Base-by-base conservation (phyloP, 2,797 vertebrate species). In the Sebastes taczanowskii region DNA sequence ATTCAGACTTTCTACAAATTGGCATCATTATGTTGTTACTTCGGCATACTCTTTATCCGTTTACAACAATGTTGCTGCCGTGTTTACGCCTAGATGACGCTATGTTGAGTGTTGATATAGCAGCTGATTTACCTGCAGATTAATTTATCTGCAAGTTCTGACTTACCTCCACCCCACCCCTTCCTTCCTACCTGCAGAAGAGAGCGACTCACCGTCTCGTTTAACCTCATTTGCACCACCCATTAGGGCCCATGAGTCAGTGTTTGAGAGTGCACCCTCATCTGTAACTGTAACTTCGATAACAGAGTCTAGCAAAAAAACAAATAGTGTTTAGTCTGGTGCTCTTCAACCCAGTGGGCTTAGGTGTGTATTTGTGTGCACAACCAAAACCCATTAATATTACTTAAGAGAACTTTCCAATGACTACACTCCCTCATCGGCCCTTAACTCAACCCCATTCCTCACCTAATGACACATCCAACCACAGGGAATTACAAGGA, bases 171-270 rank as follows among this genome's bases (percentile, higher is more conserved):
- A 55, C 32, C 10, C 27, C 11, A 18, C 32, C 64, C 27, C 4
- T 46, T 59, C 30, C 30, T 67, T 8, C 10, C 18, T 59, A 78
- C 85, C 81, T 83, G 74, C 65, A 74, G 18, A 53, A 10, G 29
- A 52, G 16, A 61, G 11, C 83, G 81, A 83, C 23, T 86, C 84
- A 86, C n/a, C 11, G 66, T 86, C 49, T 83, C n/a, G 52, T 35
- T 25, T 59, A 25, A 38, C 25, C 34, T 16, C 14, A 49, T 71
- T 22, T 38, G 30, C 30, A 11, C 67, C 49, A 38, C 60, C 74
- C 22, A 46, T 58, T 11, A 22, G 46, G 20, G 23, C 27, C 2
- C 1, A 0, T 79, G 66, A 77, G 9, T 83, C 78, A 78, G 61
- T 22, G 46, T 71, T 52, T 65, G 14, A 30, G 14, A 29, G 38